Percentiles rank a stretch among this genome's conserved stretches.
Evolutionary conservation across 2,888 invertebrate genomes (phyloP).

Genomic region (Marasmarcha lunaedactyla): DNA sequence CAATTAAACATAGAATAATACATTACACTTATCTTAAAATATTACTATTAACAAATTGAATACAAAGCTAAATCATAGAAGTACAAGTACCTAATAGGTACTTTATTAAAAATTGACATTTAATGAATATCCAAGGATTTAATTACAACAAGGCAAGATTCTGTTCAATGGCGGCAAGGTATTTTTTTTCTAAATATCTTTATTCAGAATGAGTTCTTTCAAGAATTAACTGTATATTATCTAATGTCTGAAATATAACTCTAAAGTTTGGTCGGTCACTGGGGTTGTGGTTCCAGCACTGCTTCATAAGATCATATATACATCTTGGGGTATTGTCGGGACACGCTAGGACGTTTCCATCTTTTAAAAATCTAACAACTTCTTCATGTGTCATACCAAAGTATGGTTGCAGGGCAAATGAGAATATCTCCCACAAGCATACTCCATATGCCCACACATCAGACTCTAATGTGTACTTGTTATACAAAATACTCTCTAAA

Average conservation of each 20-base stretch:
- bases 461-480: conserved; percentile 95
- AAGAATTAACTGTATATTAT: conserved; percentile 72
- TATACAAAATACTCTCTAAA: conserved; percentile 94
- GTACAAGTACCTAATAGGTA: neutral
- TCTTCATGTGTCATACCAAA: conserved; percentile 98
- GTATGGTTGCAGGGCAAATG: conserved; percentile 95
- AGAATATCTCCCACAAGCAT: conserved; percentile 96
- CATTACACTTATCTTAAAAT: neutral
- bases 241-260: conserved; percentile 82
- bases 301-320: conserved; percentile 92
- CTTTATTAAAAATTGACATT: neutral
- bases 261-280: conserved; percentile 88
- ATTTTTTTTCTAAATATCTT: conserved; percentile 10
- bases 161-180: too few relatives aligned
- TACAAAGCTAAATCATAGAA: neutral
- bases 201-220: conserved; percentile 57
- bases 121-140: neutral
- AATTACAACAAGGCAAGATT: neutral
- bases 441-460: conserved; percentile 99
- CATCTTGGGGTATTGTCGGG: conserved; percentile 91
- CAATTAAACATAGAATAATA: neutral
- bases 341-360: conserved; percentile 89
- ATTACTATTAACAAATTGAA: neutral
- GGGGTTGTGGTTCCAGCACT: conserved; percentile 93
- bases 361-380: conserved; percentile 93